phyloP scores from a whole-genome alignment of 2,797 vertebrate species.

The Gymnocypris eckloni region DNA sequence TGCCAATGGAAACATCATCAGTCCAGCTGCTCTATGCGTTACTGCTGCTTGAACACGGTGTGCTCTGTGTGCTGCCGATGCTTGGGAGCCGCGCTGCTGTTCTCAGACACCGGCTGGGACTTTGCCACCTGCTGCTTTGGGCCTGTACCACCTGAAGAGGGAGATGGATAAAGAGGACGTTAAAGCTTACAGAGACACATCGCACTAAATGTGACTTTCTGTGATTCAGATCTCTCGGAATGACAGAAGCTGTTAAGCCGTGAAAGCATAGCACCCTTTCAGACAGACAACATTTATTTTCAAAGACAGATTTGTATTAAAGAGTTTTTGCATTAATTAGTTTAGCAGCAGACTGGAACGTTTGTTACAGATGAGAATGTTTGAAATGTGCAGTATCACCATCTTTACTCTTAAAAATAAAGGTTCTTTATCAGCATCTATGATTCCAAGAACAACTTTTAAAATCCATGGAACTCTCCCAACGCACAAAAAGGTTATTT shows the following conservation, averaged over 20 bases:
- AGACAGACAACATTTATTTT: constrained; percentile 1
- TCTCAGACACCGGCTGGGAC: constrained; percentile 86
- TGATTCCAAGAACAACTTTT: not conserved
- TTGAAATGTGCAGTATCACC: not conserved
- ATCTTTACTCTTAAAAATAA: not conserved
- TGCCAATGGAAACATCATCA: not conserved
- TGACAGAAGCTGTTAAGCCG: not conserved
- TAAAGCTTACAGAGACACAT: not conserved
- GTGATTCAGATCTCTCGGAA: not conserved
- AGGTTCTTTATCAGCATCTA: not conserved
- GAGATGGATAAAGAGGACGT: constrained; percentile 10
- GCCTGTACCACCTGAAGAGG: constrained; percentile 80
- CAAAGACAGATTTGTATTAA: not conserved
- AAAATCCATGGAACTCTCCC: not conserved
- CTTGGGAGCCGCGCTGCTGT: constrained; percentile 96
- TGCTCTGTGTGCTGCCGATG: constrained; percentile 96
- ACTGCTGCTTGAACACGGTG: constrained; percentile 95
- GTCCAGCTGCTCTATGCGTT: constrained; percentile 79
- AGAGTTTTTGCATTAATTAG: no score
- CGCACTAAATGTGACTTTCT: not conserved
- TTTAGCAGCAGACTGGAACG: not conserved
- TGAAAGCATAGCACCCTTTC: not conserved
- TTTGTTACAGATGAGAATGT: not conserved
- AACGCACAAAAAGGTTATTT: not conserved
- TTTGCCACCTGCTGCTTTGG: constrained; percentile 61